phyloP scores from a whole-genome alignment of 1,140 invertebrate genomes.

The Arion vulgaris region DNA sequence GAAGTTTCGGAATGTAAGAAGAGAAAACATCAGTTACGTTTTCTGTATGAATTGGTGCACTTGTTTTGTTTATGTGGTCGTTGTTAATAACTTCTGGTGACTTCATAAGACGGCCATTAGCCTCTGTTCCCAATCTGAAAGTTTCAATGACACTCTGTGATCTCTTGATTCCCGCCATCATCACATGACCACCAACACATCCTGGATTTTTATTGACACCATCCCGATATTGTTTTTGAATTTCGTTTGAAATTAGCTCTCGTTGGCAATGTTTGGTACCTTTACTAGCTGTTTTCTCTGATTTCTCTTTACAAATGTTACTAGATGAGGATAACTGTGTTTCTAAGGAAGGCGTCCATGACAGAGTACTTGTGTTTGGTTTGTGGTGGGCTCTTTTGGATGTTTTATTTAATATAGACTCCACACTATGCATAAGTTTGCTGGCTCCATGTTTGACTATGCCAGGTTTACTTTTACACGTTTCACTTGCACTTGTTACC shows the following conservation, averaged over 20 bases:
- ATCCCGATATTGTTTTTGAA: conserved; percentile 4
- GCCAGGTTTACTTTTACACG: neutral
- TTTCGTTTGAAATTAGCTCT: conserved; percentile 16
- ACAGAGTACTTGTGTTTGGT: neutral
- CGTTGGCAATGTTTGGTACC: conserved; percentile 5
- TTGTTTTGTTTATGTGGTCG: neutral
- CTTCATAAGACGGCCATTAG: neutral
- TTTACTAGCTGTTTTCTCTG: conserved; percentile 29
- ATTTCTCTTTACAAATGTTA: neutral
- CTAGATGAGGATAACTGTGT: neutral
- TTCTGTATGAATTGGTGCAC: neutral
- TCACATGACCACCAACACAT: neutral
- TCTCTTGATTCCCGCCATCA: neutral
- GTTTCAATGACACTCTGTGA: conserved; percentile 10
- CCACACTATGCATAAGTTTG: conserved; percentile 4
- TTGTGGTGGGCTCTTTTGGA: neutral
- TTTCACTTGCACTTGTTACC: too few relatives aligned
- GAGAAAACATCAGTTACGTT: neutral
- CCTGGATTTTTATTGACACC: neutral
- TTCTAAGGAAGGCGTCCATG: neutral
- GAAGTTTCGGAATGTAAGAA: conserved; percentile 31
- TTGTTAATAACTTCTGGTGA: neutral
- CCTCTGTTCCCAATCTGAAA: neutral
- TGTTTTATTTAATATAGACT: neutral
- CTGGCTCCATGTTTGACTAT: neutral